phyloP scores from a whole-genome alignment of 2,888 invertebrate species.

The Drosophila lutescens region DNA sequence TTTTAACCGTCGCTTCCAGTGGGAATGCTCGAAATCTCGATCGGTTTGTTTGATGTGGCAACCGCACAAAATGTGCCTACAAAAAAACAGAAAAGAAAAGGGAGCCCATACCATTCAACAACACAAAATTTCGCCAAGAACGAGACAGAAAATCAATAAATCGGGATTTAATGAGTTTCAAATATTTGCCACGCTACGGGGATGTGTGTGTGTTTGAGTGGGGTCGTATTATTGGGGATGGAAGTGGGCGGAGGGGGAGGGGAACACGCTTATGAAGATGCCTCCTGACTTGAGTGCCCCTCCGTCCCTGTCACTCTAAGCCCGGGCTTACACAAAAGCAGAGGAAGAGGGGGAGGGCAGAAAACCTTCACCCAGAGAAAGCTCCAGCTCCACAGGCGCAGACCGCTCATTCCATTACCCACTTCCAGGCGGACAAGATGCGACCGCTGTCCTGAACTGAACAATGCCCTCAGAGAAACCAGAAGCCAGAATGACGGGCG shows the following conservation, averaged over 20 bases:
- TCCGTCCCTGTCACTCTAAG: constrained; percentile 11
- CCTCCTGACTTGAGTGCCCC: constrained; percentile 24
- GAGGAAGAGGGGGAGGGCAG: not conserved
- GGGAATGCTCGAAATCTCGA: constrained; percentile 17
- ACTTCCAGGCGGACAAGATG: constrained; percentile 37
- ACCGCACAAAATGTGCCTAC: not conserved
- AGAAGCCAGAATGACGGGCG: constrained; percentile 56
- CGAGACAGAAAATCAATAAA: constrained; percentile 72
- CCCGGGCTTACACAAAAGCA: constrained; percentile 13
- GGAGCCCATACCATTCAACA: constrained; percentile 3
- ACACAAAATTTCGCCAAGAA: constrained; percentile 24
- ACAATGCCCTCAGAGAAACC: constrained; percentile 3
- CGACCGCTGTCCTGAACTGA: constrained; percentile 9
- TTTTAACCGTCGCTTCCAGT: not conserved
- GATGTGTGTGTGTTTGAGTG: constrained; percentile 5
- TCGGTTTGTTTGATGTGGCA: constrained; percentile 11
- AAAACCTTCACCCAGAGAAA: not conserved
- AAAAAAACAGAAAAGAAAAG: not conserved
- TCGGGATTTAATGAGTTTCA: constrained; percentile 70
- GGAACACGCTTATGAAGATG: constrained; percentile 32
- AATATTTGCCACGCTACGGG: constrained; percentile 52
- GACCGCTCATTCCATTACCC: constrained; percentile 17
- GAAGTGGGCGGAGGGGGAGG: not conserved
- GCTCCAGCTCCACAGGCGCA: constrained; percentile 15
- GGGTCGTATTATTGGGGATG: constrained; percentile 17